phyloP scores from a whole-genome alignment of 2,888 invertebrate species.

The Norana najaformis region DNA sequence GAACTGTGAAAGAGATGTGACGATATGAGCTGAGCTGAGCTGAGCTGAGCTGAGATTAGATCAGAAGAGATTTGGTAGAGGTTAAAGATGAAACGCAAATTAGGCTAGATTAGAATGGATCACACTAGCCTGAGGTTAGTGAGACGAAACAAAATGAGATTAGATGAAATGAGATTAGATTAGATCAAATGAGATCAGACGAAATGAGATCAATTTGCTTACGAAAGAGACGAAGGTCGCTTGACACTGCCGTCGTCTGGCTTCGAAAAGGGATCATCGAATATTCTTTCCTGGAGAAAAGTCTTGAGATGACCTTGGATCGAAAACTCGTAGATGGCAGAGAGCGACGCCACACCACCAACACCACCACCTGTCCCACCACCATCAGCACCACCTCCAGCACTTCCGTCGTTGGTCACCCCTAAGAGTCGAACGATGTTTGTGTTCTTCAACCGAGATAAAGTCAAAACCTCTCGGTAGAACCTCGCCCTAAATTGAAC shows the following conservation, averaged over 20 bases:
- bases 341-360: background rate
- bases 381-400: background rate
- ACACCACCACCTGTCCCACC: background rate
- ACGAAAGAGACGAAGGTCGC: background rate
- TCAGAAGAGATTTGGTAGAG: too few species aligned
- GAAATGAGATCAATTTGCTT: background rate
- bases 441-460: background rate
- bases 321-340: conserved; percentile 5
- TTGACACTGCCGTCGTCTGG: background rate
- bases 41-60: too few species aligned
- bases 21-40: too few species aligned
- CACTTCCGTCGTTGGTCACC: background rate
- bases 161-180: background rate
- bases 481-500: conserved; percentile 1
- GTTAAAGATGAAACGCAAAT: too few species aligned
- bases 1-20: too few species aligned
- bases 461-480: background rate
- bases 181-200: background rate
- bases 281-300: background rate
- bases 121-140: too few species aligned
- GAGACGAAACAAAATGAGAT: background rate
- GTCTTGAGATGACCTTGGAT: background rate
- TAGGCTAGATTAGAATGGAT: too few species aligned
- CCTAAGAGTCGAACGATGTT: background rate
- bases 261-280: background rate